A percentile compares a stretch with the other conserved stretches of the same genome.
These are phyloP conservation scores for Villa cingulata DNA, from an alignment of 2,888 invertebrate genomes.

Conservation along the genomic window DNA sequence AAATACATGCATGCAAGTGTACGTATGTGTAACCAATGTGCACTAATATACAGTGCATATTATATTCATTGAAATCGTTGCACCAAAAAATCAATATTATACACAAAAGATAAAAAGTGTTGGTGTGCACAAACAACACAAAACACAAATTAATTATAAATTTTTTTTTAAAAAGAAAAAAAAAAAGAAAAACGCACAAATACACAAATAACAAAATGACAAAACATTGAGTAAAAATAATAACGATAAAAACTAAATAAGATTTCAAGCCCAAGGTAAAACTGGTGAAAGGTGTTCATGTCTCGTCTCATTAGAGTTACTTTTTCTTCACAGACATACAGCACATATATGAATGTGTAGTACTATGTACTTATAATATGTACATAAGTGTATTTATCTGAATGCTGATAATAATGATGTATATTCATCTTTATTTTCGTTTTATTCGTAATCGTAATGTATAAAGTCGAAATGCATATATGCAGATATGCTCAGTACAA, in stretches of 20 bases:
- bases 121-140: too few relatives aligned
- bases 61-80: not conserved
- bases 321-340: too few relatives aligned
- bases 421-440: not conserved
- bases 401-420: not conserved
- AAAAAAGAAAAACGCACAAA: not conserved
- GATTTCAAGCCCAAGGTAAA: conserved; percentile 4
- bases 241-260: not conserved
- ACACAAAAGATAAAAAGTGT: too few relatives aligned
- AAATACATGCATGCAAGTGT: too few relatives aligned
- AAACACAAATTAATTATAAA: too few relatives aligned
- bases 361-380: too few relatives aligned
- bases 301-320: not conserved
- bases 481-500: too few relatives aligned
- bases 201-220: not conserved
- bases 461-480: not conserved
- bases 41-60: too few relatives aligned
- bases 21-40: too few relatives aligned
- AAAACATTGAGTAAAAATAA: too few relatives aligned
- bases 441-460: not conserved
- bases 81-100: not conserved
- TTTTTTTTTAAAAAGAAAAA: not conserved
- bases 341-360: too few relatives aligned
- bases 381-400: too few relatives aligned
- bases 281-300: conserved; percentile 7